Conservation (phyloP, 2,797 vertebrate species). For the Pelodytes ibericus region DNA sequence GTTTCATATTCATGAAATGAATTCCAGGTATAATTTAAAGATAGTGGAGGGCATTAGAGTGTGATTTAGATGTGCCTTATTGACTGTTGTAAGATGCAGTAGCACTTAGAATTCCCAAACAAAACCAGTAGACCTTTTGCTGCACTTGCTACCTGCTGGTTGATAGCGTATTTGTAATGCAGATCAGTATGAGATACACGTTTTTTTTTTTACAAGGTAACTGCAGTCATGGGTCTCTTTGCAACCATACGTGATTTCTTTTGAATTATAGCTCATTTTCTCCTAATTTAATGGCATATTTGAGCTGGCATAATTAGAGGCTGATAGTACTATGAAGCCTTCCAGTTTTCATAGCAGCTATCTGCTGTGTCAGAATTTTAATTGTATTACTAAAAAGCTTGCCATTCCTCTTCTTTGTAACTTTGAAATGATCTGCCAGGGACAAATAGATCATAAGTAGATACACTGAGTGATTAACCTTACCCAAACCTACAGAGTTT, state of each 20-base stretch:
- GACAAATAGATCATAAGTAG: conserved; percentile 27
- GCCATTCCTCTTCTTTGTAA: conserved; percentile 17
- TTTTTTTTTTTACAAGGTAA: conserved; percentile 26
- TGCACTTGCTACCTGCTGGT: conserved; percentile 1
- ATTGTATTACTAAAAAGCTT: conserved; percentile 27
- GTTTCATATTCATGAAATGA: background rate
- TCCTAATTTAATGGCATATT: conserved; percentile 41
- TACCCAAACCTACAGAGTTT: background rate
- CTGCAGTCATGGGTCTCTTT: conserved; percentile 31
- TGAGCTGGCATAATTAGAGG: conserved; percentile 37
- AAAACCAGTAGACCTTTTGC: conserved; percentile 1
- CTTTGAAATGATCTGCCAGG: conserved; percentile 26
- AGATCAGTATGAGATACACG: background rate
- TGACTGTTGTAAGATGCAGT: background rate
- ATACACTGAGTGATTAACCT: background rate
- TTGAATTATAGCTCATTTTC: conserved; percentile 38
- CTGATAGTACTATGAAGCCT: conserved; percentile 22
- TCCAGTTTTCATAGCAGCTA: conserved; percentile 15
- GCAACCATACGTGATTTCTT: conserved; percentile 17
- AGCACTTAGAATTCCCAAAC: background rate
- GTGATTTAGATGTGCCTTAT: conserved; percentile 8
- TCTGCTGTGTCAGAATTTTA: conserved; percentile 27
- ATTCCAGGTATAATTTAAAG: background rate
- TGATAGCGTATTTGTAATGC: conserved; percentile 26
- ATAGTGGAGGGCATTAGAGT: background rate